phyloP scores from a whole-genome alignment of 2,113 vertebrate genomes.

The Amphiprion ocellaris region DNA sequence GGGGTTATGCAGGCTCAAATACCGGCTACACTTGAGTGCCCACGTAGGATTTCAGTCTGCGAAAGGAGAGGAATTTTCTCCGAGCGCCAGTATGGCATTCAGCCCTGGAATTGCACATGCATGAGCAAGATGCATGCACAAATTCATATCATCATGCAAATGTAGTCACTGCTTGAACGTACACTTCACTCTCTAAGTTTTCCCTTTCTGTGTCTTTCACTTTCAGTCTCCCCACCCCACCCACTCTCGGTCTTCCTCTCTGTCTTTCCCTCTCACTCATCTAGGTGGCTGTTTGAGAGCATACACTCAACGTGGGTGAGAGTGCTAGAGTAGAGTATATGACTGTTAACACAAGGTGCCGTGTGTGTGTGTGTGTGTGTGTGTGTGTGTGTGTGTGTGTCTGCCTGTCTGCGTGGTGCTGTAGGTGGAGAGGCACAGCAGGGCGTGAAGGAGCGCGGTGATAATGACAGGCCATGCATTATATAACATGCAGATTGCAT shows the following conservation, averaged over 20 bases:
- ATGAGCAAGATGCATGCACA: not conserved
- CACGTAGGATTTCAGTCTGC: not conserved
- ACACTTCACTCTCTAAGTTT: slow-evolving; percentile 53
- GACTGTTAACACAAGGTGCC: slow-evolving; percentile 78
- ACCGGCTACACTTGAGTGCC: not conserved
- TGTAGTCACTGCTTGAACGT: slow-evolving; percentile 47
- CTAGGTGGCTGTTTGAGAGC: slow-evolving; percentile 73
- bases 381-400: slow-evolving; percentile 44
- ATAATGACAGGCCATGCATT: slow-evolving; percentile 83
- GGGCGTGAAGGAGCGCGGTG: slow-evolving; percentile 80
- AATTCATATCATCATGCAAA: slow-evolving; percentile 51
- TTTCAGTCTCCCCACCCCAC: slow-evolving; percentile 62
- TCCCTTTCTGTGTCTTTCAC: slow-evolving; percentile 66
- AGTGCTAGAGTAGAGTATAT: slow-evolving; percentile 78
- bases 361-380: slow-evolving; percentile 60
- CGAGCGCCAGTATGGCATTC: not conserved
- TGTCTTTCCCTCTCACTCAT: slow-evolving; percentile 75
- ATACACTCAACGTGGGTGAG: slow-evolving; percentile 75
- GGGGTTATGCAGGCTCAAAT: slow-evolving; percentile 19
- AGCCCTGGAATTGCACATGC: slow-evolving; percentile 11
- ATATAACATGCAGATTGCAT: slow-evolving; percentile 83
- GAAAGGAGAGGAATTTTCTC: slow-evolving; percentile 5
- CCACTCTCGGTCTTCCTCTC: slow-evolving; percentile 59
- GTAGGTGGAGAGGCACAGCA: slow-evolving; percentile 80
- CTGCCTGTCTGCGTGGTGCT: slow-evolving; percentile 62